A percentile compares a stretch with the other conserved stretches of the same genome.
Conservation (phyloP, 2,113 vertebrate species). For the Gracilinanus agilis region DNA sequence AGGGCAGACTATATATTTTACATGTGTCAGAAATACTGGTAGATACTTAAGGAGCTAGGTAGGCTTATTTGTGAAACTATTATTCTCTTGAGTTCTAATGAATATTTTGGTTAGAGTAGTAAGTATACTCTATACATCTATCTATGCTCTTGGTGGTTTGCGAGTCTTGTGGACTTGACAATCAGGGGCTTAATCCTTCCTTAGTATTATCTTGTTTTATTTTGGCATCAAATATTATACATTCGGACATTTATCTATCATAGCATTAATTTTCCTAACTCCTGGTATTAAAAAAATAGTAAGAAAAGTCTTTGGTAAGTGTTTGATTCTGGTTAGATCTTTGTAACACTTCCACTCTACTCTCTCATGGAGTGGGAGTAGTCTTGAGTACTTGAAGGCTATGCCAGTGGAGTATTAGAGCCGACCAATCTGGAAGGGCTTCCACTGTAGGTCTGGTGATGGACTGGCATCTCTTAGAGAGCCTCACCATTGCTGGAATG, state of each 20-base stretch:
- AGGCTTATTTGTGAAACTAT: neutral
- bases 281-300: neutral
- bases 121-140: neutral
- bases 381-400: too few relatives aligned
- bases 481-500: neutral
- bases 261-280: neutral
- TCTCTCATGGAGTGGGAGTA: neutral
- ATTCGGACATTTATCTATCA: neutral
- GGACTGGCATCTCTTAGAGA: neutral
- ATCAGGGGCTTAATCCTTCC: neutral
- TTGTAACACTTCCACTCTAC: neutral
- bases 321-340: neutral
- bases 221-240: neutral
- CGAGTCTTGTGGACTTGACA: neutral
- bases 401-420: neutral
- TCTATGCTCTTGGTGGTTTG: neutral
- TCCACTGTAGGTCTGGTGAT: neutral
- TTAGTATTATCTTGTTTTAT: neutral
- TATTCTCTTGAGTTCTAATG: neutral
- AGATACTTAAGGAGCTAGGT: neutral
- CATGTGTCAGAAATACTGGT: neutral
- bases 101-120: neutral
- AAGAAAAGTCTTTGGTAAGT: neutral
- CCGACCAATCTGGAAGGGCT: neutral
- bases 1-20: slow-evolving; percentile 30